Evolutionary conservation across 2,888 invertebrate species (phyloP).

Genomic region (Drosophila dives): DNA sequence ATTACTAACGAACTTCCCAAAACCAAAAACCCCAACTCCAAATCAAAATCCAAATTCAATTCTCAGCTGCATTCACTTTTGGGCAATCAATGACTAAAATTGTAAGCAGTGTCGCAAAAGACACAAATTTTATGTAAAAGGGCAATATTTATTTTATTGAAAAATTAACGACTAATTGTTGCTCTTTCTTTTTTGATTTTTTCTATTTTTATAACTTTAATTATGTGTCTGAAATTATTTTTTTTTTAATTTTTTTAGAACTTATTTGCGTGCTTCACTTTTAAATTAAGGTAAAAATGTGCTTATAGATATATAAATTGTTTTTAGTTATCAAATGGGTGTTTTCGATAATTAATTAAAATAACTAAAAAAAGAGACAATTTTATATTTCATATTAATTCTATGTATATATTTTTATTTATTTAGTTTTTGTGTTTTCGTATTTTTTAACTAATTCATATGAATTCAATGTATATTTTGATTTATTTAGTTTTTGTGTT

Average conservation of each 20-base stretch:
- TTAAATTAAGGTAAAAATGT: not conserved
- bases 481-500: no score
- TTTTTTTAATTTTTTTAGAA: not conserved
- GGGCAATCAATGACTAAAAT: conserved; percentile 72
- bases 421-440: no score
- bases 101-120: conserved; percentile 57
- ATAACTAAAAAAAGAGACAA: no score
- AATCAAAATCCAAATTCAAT: not conserved
- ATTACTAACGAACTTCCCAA: conserved; percentile 66
- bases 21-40: not conserved
- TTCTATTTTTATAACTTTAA: no score
- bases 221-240: not conserved
- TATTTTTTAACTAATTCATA: no score
- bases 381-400: no score
- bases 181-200: conserved; percentile 6
- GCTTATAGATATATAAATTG: no score
- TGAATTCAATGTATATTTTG: no score
- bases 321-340: no score
- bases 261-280: no score
- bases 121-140: conserved; percentile 25
- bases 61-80: conserved; percentile 51
- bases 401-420: no score
- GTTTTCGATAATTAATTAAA: no score
- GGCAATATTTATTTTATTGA: not conserved
- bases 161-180: conserved; percentile 10